phyloP scores from a whole-genome alignment of 2,797 vertebrate genomes.

The Characodon lateralis region DNA sequence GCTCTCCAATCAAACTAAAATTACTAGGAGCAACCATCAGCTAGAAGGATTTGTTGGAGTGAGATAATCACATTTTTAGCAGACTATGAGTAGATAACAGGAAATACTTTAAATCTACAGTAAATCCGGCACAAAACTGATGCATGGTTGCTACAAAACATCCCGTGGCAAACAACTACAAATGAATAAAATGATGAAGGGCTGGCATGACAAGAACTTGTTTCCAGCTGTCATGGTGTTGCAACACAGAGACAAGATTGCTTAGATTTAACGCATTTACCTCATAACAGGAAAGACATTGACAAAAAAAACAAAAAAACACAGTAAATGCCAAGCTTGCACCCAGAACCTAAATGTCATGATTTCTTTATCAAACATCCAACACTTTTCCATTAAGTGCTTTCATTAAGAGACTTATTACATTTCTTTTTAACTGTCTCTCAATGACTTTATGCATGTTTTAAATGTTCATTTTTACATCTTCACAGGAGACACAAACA shows the following conservation, averaged over 20 bases:
- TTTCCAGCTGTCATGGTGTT: not conserved
- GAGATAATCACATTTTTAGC: not conserved
- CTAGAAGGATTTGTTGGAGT: no score
- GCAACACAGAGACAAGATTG: slow-evolving; percentile 5
- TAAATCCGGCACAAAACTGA: no score
- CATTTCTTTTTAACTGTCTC: not conserved
- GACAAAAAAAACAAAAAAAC: not conserved
- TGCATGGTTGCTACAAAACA: not conserved
- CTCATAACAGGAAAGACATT: not conserved
- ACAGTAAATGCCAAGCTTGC: not conserved
- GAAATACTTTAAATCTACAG: not conserved
- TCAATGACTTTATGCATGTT: not conserved
- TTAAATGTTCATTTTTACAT: not conserved
- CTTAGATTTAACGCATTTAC: slow-evolving; percentile 1
- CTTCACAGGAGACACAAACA: slow-evolving; percentile 8
- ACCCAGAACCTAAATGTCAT: not conserved
- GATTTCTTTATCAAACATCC: not conserved
- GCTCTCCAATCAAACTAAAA: not conserved
- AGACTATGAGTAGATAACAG: not conserved
- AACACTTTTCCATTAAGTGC: not conserved
- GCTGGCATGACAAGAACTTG: no score
- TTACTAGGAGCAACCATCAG: no score
- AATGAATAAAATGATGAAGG: no score
- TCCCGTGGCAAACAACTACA: not conserved
- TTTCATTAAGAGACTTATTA: not conserved